Percentiles rank a stretch among this genome's conserved stretches.
Evolutionary conservation across 92 coral and sea anemone genomes (phyloP).

Genomic region (Diadumene lineata): DNA sequence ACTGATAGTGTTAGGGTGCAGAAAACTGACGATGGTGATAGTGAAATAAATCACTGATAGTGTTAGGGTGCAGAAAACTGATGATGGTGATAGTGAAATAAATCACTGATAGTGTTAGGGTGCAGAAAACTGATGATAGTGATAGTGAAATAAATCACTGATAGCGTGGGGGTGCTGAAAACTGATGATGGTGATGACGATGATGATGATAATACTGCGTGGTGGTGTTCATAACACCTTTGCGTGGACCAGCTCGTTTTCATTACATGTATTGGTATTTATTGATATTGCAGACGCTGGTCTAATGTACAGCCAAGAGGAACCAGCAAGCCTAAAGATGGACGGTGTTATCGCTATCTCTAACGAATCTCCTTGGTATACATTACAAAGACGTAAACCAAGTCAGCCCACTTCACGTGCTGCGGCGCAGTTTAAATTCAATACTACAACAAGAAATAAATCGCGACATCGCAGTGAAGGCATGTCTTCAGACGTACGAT

Average conservation of each 20-base stretch:
- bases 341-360: slow-evolving; percentile 94
- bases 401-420: slow-evolving; percentile 42
- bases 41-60: too few species aligned
- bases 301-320: slow-evolving; percentile 70
- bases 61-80: too few species aligned
- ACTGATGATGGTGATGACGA: too few species aligned
- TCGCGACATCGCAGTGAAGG: slow-evolving; percentile 5
- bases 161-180: too few species aligned
- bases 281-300: slow-evolving; percentile 58
- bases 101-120: too few species aligned
- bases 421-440: slow-evolving; percentile 62
- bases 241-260: not conserved
- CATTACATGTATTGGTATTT: not conserved
- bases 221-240: too few species aligned
- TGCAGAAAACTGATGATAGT: too few species aligned
- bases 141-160: too few species aligned
- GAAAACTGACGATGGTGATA: too few species aligned
- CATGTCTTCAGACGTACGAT: slow-evolving; percentile 33
- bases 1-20: too few species aligned
- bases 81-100: too few species aligned
- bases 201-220: too few species aligned
- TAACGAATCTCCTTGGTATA: slow-evolving; percentile 83
- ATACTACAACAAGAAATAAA: slow-evolving; percentile 18
- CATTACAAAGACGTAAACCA: slow-evolving; percentile 72
- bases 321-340: slow-evolving; percentile 65